Conservation (phyloP, 2,888 invertebrate species). For the Drosophila pegasa region DNA sequence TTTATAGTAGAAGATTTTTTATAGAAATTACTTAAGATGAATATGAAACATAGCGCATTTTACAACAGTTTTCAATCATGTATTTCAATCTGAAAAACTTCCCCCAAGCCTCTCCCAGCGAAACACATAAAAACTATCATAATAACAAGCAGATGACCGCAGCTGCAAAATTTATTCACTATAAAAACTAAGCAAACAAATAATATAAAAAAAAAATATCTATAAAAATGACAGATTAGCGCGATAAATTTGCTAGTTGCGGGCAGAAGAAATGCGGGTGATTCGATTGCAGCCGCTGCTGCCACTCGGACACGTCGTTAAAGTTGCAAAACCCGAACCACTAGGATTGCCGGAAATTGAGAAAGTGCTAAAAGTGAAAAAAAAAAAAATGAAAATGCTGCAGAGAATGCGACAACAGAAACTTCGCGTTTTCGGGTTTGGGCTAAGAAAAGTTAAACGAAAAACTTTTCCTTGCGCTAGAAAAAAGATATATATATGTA, state of each 20-base stretch:
- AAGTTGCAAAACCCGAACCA: slow-evolving; percentile 48
- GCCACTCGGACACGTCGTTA: slow-evolving; percentile 55
- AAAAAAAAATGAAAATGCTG: slow-evolving; percentile 30
- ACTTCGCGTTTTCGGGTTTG: slow-evolving; percentile 24
- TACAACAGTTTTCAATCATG: not conserved
- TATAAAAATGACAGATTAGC: slow-evolving; percentile 56
- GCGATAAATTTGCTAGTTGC: slow-evolving; percentile 34
- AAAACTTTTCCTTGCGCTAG: slow-evolving; percentile 66
- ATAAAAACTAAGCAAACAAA: slow-evolving; percentile 11
- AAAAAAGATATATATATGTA: slow-evolving; percentile 14
- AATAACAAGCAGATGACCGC: slow-evolving; percentile 41
- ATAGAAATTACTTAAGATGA: not conserved
- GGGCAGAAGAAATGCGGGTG: slow-evolving; percentile 1
- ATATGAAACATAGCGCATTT: too few species aligned
- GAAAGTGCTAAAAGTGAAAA: slow-evolving; percentile 56
- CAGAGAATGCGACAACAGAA: slow-evolving; percentile 36
- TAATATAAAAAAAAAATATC: slow-evolving; percentile 1
- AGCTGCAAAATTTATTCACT: slow-evolving; percentile 35
- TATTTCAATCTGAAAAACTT: slow-evolving; percentile 2
- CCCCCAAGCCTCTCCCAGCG: slow-evolving; percentile 16
- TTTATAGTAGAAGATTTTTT: not conserved
- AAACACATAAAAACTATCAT: slow-evolving; percentile 26
- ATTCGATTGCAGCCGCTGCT: slow-evolving; percentile 58
- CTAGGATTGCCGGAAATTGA: slow-evolving; percentile 63
- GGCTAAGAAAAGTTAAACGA: slow-evolving; percentile 69